phyloP scores from a whole-genome alignment of 1,140 invertebrate species.

The Caenorhabditis tropicalis region DNA sequence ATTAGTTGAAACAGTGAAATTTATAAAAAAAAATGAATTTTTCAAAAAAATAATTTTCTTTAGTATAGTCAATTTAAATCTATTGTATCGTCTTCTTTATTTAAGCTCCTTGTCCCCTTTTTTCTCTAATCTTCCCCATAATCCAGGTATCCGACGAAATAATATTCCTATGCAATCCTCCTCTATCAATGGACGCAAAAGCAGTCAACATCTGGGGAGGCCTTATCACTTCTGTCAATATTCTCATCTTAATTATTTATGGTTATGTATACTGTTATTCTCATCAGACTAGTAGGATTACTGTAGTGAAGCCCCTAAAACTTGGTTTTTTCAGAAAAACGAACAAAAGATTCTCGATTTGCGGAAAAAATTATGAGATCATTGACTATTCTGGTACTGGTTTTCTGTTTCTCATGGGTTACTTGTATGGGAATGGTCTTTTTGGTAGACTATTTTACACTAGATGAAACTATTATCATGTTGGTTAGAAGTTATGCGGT shows the following conservation, averaged over 20 bases:
- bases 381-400: background rate
- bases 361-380: background rate
- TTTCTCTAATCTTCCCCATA: background rate
- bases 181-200: background rate
- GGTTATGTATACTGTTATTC: constrained; percentile 1
- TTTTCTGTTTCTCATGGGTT: constrained; percentile 5
- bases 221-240: background rate
- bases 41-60: no score
- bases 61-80: no score
- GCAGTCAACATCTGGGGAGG: background rate
- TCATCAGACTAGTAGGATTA: background rate
- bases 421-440: constrained; percentile 19
- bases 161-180: background rate
- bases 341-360: background rate
- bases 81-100: no score
- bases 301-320: no score
- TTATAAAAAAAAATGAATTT: no score
- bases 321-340: background rate
- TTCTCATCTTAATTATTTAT: background rate
- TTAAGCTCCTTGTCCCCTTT: no score
- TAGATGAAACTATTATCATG: background rate
- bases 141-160: background rate
- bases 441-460: background rate
- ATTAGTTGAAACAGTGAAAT: no score
- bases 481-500: constrained; percentile 11